Evolutionary conservation across 2,888 invertebrate species (phyloP).

Genomic region (Tenthredo distinguenda): DNA sequence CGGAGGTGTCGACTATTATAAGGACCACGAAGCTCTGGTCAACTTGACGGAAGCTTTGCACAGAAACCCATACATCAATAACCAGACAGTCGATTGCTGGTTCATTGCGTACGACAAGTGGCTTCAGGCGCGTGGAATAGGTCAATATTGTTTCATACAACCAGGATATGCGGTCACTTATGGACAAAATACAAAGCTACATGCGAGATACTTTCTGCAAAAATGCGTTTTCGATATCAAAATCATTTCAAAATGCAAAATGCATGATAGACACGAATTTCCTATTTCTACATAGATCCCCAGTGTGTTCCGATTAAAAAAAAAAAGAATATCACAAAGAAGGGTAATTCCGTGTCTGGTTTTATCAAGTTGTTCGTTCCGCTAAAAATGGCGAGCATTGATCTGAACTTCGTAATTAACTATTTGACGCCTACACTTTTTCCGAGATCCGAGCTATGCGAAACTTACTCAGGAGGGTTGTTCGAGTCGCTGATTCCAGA

Average conservation of each 20-base stretch:
- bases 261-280: too few relatives aligned
- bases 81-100: conserved; percentile 73
- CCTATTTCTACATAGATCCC: too few relatives aligned
- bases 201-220: background rate
- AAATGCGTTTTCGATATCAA: background rate
- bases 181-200: background rate
- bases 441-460: too few relatives aligned
- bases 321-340: too few relatives aligned
- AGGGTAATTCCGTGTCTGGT: background rate
- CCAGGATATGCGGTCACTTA: background rate
- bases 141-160: conserved; percentile 25
- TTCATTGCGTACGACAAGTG: conserved; percentile 72
- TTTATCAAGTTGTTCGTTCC: too few relatives aligned
- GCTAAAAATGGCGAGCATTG: background rate
- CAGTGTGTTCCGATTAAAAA: too few relatives aligned
- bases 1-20: conserved; percentile 74
- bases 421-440: too few relatives aligned
- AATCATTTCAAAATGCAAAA: background rate
- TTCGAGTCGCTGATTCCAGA: too few relatives aligned
- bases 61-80: conserved; percentile 73
- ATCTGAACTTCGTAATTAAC: background rate
- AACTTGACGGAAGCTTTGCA: conserved; percentile 66
- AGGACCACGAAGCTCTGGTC: conserved; percentile 69
- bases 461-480: too few relatives aligned
- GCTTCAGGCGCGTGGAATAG: conserved; percentile 61